Percentiles rank a stretch among this genome's conserved stretches.
phyloP scores from a whole-genome alignment of 2,888 invertebrate genomes.

The Apoda limacodes region DNA sequence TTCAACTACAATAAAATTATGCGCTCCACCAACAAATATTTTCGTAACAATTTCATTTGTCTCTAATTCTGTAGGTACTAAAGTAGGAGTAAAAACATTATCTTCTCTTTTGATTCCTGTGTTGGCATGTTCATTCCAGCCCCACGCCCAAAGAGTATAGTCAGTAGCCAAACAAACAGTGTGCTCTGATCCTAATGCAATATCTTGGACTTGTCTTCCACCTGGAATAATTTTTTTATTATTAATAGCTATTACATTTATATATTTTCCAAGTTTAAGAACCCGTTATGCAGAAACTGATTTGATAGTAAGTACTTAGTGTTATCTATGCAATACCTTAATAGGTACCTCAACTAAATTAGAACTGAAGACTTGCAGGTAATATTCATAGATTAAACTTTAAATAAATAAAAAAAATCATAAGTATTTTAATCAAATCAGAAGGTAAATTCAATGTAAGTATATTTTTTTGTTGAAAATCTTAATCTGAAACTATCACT shows the following conservation, averaged over 20 bases:
- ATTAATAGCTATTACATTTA: too few species aligned
- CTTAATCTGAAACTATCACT: too few species aligned
- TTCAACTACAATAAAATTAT: conserved; percentile 48
- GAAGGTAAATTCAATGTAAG: too few species aligned
- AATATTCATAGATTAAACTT: too few species aligned
- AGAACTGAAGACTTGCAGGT: too few species aligned
- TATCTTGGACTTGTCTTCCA: conserved; percentile 58
- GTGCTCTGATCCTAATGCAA: conserved; percentile 84
- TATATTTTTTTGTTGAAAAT: too few species aligned
- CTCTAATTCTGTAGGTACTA: conserved; percentile 29
- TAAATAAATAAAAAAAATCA: conserved; percentile 23
- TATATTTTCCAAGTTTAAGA: neutral
- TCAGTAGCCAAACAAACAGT: conserved; percentile 76
- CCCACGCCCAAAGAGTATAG: conserved; percentile 81
- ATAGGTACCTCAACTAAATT: too few species aligned
- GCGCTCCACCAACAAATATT: conserved; percentile 55
- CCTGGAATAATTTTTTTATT: too few species aligned
- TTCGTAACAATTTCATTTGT: conserved; percentile 28
- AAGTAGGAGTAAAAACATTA: conserved; percentile 36
- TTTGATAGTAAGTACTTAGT: too few species aligned
- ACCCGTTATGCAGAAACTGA: neutral
- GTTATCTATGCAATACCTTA: too few species aligned
- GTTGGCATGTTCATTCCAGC: conserved; percentile 92
- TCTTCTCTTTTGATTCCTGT: conserved; percentile 73
- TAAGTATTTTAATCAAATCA: neutral